Evolutionary conservation across 2,888 invertebrate genomes (phyloP).

Genomic region (Spisula solida): DNA sequence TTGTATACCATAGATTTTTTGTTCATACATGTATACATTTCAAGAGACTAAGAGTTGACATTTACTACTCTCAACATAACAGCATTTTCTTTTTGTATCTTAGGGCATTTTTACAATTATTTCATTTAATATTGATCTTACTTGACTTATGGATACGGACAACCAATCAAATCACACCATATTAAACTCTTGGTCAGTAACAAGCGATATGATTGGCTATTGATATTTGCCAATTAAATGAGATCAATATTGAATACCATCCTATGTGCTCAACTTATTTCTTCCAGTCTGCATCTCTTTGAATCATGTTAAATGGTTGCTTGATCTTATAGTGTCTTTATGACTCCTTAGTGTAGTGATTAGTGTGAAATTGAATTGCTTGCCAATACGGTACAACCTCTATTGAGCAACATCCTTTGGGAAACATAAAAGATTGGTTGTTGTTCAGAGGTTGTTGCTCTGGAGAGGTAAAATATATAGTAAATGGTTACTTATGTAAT

Average conservation of each 20-base stretch:
- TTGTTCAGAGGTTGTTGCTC: no score
- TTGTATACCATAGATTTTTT: slow-evolving; percentile 6
- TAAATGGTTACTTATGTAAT: not conserved
- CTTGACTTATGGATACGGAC: no score
- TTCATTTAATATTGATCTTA: not conserved
- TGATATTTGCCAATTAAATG: no score
- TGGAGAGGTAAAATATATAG: not conserved
- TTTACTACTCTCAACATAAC: not conserved
- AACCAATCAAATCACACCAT: no score
- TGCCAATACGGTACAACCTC: not conserved
- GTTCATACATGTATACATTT: not conserved
- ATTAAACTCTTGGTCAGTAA: no score
- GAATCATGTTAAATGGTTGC: not conserved
- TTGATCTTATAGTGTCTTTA: not conserved
- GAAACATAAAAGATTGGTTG: no score
- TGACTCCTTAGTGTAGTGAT: not conserved
- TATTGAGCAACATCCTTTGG: no score
- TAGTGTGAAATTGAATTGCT: not conserved
- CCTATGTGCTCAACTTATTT: slow-evolving; percentile 10
- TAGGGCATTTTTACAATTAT: not conserved
- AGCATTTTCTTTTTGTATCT: slow-evolving; percentile 9
- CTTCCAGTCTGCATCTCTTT: not conserved
- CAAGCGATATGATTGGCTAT: no score
- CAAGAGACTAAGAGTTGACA: not conserved
- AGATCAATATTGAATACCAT: no score